Conservation (phyloP, 2,113 vertebrate genomes). For the Geococcyx californianus region DNA sequence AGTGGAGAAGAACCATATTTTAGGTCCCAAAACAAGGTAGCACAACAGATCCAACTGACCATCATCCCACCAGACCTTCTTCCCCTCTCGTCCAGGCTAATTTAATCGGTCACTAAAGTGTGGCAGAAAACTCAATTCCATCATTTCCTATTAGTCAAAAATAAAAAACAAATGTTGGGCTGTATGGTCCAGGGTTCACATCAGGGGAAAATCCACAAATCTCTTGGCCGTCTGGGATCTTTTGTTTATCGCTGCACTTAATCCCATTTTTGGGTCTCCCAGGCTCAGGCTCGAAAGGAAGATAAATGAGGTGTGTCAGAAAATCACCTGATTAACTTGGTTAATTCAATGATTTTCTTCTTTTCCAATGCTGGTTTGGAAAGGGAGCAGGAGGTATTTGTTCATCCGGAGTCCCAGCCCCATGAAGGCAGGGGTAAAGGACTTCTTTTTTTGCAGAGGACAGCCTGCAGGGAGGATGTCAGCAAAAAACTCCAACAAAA, state of each 20-base stretch:
- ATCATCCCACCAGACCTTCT: not conserved
- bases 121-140: not conserved
- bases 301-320: conserved; percentile 63
- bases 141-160: conserved; percentile 37
- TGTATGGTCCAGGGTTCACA: conserved; percentile 11
- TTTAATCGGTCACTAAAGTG: not conserved
- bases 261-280: conserved; percentile 53
- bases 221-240: conserved; percentile 41
- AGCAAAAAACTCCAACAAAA: not conserved
- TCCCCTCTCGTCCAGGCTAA: not conserved
- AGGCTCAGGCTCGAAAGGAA: conserved; percentile 10
- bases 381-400: not conserved
- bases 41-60: not conserved
- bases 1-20: not conserved
- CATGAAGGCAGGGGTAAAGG: not conserved
- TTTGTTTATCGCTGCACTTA: conserved; percentile 53
- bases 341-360: conserved; percentile 9
- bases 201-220: conserved; percentile 66
- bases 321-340: conserved; percentile 64
- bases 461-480: not conserved
- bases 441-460: not conserved
- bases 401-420: not conserved
- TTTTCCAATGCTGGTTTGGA: not conserved
- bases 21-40: not conserved
- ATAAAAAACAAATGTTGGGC: conserved; percentile 62